Base-by-base conservation (phyloP, 2,797 vertebrate species). In the Onychomys arenicola region DNA sequence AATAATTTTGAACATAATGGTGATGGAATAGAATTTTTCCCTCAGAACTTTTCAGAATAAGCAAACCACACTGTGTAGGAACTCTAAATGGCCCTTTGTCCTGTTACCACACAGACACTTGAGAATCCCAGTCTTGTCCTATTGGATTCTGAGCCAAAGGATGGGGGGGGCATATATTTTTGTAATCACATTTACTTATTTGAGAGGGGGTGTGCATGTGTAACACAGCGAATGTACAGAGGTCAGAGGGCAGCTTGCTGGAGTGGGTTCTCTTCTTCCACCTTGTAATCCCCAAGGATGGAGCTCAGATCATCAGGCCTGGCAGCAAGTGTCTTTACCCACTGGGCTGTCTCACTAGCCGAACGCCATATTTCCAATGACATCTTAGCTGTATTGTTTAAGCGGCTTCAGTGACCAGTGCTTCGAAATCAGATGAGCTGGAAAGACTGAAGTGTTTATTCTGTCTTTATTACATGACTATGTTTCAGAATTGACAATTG, bases 41-140 rank as follows among this genome's bases (percentile, higher is more conserved):
- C 40, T 92, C 29, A 87, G 63, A 94, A 73, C 49, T 67, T 95
- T 88, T 93, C 83, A 77, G 67, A 96, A 89, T 80, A 37, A 84
- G 40, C 3, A 69, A 23, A 13, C 32, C 91, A 89, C 27, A 90
- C 10, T 52, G 52, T 32, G 61, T 6, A 94, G 23, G 16, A 43
- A 63, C 17, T 76, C 61, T 17, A 55, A 89, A 78, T 67, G 84
- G 16, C 21, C 23, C 23, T 65, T 40, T 69, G 9, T 0, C 19
- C 32, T 89, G 16, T 52, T 63, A 34, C 27, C 19, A 43, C 29
- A 12, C 7, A 89, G 32, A 87, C 7, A 0, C 25, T 43, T 32
- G 25, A 12, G 4, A 93, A 82, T 25, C 52, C 55, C 40, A 25
- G 55, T 94, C 27, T 85, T 61, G 11, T 25, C 43, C 17, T 14